phyloP scores from a whole-genome alignment of 2,797 vertebrate species.

The Prunella strophiata region DNA sequence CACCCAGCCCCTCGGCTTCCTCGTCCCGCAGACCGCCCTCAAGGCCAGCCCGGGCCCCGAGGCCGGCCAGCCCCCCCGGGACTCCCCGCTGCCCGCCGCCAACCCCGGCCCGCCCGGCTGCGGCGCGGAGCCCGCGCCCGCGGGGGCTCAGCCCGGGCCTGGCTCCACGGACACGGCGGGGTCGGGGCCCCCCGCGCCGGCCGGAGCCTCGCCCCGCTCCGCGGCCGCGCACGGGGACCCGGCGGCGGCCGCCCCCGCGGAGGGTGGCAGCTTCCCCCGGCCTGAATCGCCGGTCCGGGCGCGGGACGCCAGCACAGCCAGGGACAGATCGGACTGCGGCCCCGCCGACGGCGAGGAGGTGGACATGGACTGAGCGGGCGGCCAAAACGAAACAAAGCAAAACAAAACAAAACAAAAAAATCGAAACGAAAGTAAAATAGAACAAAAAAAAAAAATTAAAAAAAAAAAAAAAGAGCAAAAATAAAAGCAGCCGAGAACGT shows the following conservation, averaged over 20 bases:
- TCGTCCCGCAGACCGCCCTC: slow-evolving; percentile 92
- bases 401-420: not conserved
- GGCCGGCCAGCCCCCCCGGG: slow-evolving; percentile 64
- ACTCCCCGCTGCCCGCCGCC: slow-evolving; percentile 72
- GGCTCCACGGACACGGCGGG: slow-evolving; percentile 30
- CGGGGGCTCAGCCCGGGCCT: slow-evolving; percentile 66
- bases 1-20: slow-evolving; percentile 95
- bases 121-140: slow-evolving; percentile 71
- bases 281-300: slow-evolving; percentile 76
- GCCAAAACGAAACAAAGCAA: not conserved
- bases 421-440: not conserved
- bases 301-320: slow-evolving; percentile 76
- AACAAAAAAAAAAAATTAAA: not conserved
- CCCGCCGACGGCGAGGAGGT: slow-evolving; percentile 84
- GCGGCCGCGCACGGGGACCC: slow-evolving; percentile 5
- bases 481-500: not conserved
- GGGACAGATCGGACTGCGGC: slow-evolving; percentile 79
- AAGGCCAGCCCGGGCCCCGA: slow-evolving; percentile 81
- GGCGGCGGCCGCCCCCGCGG: slow-evolving; percentile 53
- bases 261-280: slow-evolving; percentile 73
- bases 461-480: not conserved
- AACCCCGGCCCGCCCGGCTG: slow-evolving; percentile 64
- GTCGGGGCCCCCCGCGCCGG: not conserved
- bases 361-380: slow-evolving; percentile 48
- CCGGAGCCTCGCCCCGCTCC: not conserved